These are phyloP conservation scores for Actinopyga echinites DNA, from an alignment of 53 echinoderm and acorn worm genomes.

Conservation along the genomic window DNA sequence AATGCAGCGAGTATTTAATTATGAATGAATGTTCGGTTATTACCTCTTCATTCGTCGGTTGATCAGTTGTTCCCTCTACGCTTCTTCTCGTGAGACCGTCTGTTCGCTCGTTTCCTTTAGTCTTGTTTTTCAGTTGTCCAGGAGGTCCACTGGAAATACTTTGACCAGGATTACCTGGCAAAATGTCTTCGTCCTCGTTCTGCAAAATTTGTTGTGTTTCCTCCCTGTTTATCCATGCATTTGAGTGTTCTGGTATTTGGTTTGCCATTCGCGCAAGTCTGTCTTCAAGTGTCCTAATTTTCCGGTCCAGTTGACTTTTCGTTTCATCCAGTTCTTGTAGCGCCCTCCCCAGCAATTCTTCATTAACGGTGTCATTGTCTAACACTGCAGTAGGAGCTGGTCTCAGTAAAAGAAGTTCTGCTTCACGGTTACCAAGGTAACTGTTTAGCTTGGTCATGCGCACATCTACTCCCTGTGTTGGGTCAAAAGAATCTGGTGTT, in stretches of 20 bases:
- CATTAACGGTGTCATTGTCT: conserved; percentile 32
- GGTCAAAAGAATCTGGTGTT: conserved; percentile 67
- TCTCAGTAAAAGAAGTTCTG: conserved; percentile 66
- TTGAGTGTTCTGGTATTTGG: neutral
- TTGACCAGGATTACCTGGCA: too few relatives aligned
- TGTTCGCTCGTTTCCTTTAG: neutral
- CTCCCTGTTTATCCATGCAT: neutral
- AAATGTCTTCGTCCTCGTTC: too few relatives aligned
- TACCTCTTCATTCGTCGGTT: too few relatives aligned
- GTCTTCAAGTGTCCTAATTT: conserved; percentile 32
- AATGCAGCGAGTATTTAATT: too few relatives aligned
- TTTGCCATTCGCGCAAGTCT: neutral
- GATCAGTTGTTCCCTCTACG: neutral
- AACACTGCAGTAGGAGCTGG: conserved; percentile 56
- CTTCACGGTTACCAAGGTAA: conserved; percentile 84
- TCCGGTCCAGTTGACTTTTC: conserved; percentile 54
- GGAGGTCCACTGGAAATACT: too few relatives aligned
- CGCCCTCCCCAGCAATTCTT: conserved; percentile 59
- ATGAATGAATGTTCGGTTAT: too few relatives aligned
- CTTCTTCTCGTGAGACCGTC: neutral
- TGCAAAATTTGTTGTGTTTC: neutral
- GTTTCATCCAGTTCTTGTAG: conserved; percentile 56
- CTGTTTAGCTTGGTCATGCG: conserved; percentile 63
- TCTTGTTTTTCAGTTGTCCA: conserved; percentile 4
- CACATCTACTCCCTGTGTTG: conserved; percentile 39